Base-by-base conservation (phyloP, 2,113 vertebrate genomes). In the Passer domesticus region DNA sequence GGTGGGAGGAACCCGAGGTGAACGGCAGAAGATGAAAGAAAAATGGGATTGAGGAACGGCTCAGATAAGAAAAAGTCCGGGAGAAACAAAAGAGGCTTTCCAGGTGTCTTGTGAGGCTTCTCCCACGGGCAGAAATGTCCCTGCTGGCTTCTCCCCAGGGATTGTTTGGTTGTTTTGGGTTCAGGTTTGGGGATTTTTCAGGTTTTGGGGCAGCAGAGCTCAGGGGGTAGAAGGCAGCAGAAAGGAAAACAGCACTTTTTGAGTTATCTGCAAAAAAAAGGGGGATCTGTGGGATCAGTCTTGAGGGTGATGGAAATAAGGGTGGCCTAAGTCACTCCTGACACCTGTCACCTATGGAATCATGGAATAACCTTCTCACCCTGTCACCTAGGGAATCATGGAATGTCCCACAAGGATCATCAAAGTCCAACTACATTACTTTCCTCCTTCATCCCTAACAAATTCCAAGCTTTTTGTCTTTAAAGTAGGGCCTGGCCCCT, bases 11-110 rank as follows among this genome's bases (percentile, higher is more conserved):
- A 94, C 56, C 87, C 20, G 74, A 84, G 91, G 80, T 85, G 81
- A 87, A 37, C 56, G 66, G 67, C 55, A 90, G 21, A 17, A 88
- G 92, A 94, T 87, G 94, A 92, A 92, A 97, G 86, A 22, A 78
- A 79, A 92, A 35, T 0, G 15, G 28, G 69, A 15, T 31, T 47
- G 76, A 37, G 85, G 83, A 33, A 50, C 0, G 6, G 58, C n/a
- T 56, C 47, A 20, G 67, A 79, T 88, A 63, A 80, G 82, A 74
- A 90, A n/a, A 39, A 63, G 60, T 5, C 28, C 47, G 52, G 43
- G 59, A 19, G 49, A 73, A 77, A 33, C 35, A 47, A n/a, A 58
- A 63, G n/a, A 81, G 47, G 50, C 15, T 89, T 63, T 60, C 68
- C 89, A 90, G 91, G 86, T 83, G 91, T 70, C 72, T 83, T 28